These are phyloP conservation scores for Brachyrhaphis roseni DNA, from an alignment of 2,797 vertebrate species.

Conservation along the genomic window DNA sequence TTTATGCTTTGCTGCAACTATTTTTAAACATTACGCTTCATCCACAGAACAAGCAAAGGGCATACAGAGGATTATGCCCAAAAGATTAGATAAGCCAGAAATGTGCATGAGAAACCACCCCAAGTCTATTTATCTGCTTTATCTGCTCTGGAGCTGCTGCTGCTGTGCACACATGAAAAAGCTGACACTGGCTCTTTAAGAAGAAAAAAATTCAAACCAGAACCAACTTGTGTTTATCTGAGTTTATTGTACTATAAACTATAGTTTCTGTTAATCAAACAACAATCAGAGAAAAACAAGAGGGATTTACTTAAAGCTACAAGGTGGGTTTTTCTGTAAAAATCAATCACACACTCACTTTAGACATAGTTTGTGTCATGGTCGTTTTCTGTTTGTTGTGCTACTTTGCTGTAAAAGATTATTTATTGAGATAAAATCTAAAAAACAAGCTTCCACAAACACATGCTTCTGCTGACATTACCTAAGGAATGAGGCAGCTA, in stretches of 20 bases:
- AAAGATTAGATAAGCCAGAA: constrained; percentile 39
- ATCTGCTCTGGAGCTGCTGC: constrained; percentile 4
- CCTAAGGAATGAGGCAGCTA: background rate
- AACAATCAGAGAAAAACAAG: background rate
- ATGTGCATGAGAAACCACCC: constrained; percentile 21
- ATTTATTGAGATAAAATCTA: background rate
- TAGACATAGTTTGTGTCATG: background rate
- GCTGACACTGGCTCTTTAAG: constrained; percentile 10
- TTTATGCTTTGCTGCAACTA: constrained; percentile 38
- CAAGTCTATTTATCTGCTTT: constrained; percentile 11
- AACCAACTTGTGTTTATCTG: background rate
- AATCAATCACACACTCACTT: background rate
- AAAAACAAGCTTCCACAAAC: background rate
- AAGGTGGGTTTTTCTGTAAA: background rate
- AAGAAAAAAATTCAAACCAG: constrained; percentile 7
- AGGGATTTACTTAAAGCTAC: background rate
- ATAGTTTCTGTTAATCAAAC: background rate
- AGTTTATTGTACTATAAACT: background rate
- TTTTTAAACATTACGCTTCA: constrained; percentile 42
- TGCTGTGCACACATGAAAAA: background rate
- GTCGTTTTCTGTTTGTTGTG: background rate
- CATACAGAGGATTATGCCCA: constrained; percentile 23
- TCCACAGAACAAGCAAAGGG: constrained; percentile 25
- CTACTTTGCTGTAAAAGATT: background rate
- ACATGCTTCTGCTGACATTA: background rate